A percentile compares a stretch with the other conserved stretches of the same genome.
Conservation (phyloP, 2,888 invertebrate genomes). For the Heteromyza rotundicornis region DNA sequence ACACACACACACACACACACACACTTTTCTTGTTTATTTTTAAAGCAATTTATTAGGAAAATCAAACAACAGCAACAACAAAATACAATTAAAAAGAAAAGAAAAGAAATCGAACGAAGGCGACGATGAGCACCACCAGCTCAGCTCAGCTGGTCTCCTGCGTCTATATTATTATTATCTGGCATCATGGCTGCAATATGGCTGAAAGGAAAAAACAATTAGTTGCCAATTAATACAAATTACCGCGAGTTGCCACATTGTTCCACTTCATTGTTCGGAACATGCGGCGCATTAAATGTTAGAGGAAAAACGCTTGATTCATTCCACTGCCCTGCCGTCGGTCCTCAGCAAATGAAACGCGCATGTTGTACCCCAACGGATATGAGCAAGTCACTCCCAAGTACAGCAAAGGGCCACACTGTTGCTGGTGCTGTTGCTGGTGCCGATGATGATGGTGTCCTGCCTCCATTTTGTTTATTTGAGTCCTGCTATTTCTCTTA, state of each 20-base stretch:
- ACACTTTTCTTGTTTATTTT: too few species aligned
- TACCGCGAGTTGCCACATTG: slow-evolving; percentile 33
- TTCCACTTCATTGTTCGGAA: slow-evolving; percentile 27
- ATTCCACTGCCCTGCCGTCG: too few species aligned
- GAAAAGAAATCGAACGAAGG: too few species aligned
- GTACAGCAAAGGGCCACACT: neutral
- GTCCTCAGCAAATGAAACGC: neutral
- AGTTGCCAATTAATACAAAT: slow-evolving; percentile 49
- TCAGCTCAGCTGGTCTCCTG: too few species aligned
- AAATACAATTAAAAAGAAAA: too few species aligned
- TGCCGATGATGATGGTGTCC: neutral
- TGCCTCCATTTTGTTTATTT: slow-evolving; percentile 11
- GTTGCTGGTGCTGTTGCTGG: neutral
- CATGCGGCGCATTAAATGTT: neutral
- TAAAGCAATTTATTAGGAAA: too few species aligned
- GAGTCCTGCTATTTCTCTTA: slow-evolving; percentile 26
- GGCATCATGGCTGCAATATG: neutral
- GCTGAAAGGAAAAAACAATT: slow-evolving; percentile 35
- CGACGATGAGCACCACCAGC: too few species aligned
- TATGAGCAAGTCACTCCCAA: slow-evolving; percentile 4
- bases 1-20: too few species aligned
- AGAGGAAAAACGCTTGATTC: too few species aligned
- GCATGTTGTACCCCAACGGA: too few species aligned
- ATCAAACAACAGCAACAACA: too few species aligned
- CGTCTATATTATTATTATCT: too few species aligned